Evolutionary conservation across 1,140 invertebrate species (phyloP).

Genomic region (Orius laevigatus): DNA sequence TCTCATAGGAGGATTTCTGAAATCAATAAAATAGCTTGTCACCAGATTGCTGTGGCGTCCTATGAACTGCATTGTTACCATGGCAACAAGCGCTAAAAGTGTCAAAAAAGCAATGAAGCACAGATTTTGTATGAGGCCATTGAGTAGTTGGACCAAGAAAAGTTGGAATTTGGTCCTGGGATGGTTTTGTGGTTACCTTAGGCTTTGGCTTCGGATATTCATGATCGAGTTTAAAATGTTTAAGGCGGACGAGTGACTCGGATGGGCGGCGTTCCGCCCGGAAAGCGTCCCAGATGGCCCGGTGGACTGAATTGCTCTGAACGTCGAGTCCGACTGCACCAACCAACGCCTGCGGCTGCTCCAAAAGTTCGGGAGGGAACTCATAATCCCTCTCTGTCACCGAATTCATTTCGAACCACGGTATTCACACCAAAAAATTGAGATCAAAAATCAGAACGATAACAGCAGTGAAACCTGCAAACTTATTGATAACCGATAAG

Average conservation of each 20-base stretch:
- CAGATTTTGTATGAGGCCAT: no score
- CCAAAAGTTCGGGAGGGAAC: constrained; percentile 56
- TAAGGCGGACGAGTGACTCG: constrained; percentile 74
- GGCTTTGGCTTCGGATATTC: constrained; percentile 81
- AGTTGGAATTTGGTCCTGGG: background rate
- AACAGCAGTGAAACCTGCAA: no score
- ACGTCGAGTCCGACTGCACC: constrained; percentile 74
- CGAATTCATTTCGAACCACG: constrained; percentile 3
- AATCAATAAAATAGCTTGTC: constrained; percentile 22
- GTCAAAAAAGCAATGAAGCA: no score
- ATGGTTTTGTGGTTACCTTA: constrained; percentile 36
- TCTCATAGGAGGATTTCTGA: constrained; percentile 76
- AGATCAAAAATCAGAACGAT: no score
- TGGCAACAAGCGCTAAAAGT: no score
- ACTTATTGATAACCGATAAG: no score
- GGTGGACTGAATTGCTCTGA: constrained; percentile 68
- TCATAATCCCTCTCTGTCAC: constrained; percentile 29
- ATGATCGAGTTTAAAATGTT: constrained; percentile 55
- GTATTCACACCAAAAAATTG: no score
- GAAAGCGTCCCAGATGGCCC: constrained; percentile 84
- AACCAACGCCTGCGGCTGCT: constrained; percentile 65
- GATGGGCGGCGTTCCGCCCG: constrained; percentile 53
- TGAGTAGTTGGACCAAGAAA: no score
- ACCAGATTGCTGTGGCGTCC: no score
- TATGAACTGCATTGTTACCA: no score